These are phyloP conservation scores for Drosophila ironensis DNA, from an alignment of 1,140 invertebrate genomes.

Conservation along the genomic window DNA sequence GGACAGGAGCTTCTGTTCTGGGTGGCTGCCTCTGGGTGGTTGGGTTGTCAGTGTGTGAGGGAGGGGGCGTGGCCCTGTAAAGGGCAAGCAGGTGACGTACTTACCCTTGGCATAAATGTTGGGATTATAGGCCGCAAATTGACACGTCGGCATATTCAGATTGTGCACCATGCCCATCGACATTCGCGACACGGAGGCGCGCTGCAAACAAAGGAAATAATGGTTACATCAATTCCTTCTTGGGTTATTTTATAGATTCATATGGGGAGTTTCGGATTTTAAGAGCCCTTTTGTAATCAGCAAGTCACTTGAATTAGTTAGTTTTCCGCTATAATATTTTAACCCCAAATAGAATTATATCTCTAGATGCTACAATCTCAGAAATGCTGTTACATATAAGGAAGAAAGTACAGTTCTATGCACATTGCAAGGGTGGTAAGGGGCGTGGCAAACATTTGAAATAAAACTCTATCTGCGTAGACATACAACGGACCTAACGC, in stretches of 20 bases:
- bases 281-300: no score
- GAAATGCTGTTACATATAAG: no score
- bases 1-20: not conserved
- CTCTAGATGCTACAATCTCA: no score
- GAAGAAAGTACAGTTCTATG: no score
- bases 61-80: not conserved
- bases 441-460: no score
- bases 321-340: no score
- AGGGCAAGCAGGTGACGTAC: slow-evolving; percentile 16
- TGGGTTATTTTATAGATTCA: no score
- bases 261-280: not conserved
- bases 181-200: slow-evolving; percentile 78
- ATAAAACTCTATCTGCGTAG: no score
- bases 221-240: not conserved
- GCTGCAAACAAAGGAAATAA: slow-evolving; percentile 36
- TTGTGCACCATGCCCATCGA: slow-evolving; percentile 80
- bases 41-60: not conserved
- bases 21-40: not conserved
- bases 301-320: no score
- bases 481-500: no score
- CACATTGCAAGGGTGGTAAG: no score
- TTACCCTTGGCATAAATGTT: slow-evolving; percentile 79
- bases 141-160: slow-evolving; percentile 80
- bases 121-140: slow-evolving; percentile 80
- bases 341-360: no score